phyloP scores from a whole-genome alignment of 64 coral and sea anemone genomes.

The Montipora sp. region DNA sequence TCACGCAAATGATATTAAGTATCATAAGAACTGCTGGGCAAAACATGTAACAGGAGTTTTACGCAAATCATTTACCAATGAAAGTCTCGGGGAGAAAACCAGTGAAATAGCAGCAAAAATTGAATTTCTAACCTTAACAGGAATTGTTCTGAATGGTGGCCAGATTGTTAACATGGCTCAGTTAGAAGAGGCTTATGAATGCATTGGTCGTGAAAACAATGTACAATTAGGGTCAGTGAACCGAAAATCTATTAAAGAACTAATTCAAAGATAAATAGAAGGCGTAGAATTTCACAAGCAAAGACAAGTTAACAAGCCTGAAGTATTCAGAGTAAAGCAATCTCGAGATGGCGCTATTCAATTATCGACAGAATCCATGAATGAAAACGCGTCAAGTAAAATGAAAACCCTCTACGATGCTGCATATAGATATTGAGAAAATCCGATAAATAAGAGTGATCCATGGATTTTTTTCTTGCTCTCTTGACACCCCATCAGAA shows the following conservation, averaged over 20 bases:
- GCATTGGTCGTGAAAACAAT: constrained; percentile 40
- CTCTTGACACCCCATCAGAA: constrained; percentile 27
- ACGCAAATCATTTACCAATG: constrained; percentile 6
- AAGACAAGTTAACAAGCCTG: constrained; percentile 32
- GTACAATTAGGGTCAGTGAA: constrained; percentile 7
- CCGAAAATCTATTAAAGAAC: constrained; percentile 46
- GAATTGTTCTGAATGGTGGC: constrained; percentile 37
- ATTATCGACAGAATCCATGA: constrained; percentile 7
- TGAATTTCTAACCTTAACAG: constrained; percentile 43
- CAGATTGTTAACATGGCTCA: constrained; percentile 39
- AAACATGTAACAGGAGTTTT: constrained; percentile 43
- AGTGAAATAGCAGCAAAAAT: constrained; percentile 39
- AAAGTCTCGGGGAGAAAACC: constrained; percentile 22
- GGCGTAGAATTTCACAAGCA: constrained; percentile 51
- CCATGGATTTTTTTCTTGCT: constrained; percentile 54
- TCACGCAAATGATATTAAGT: constrained; percentile 64
- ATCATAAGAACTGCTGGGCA: constrained; percentile 64
- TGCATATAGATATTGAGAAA: not conserved
- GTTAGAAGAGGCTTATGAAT: constrained; percentile 30
- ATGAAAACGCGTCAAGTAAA: constrained; percentile 19
- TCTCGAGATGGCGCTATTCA: constrained; percentile 6
- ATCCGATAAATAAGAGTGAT: constrained; percentile 34
- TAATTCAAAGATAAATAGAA: no score
- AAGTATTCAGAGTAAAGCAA: constrained; percentile 24
- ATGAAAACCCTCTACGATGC: constrained; percentile 74